A percentile compares a stretch with the other conserved stretches of the same genome.
Evolutionary conservation across 2,797 vertebrate species (phyloP).

Genomic region (Scomberomorus guttatus): DNA sequence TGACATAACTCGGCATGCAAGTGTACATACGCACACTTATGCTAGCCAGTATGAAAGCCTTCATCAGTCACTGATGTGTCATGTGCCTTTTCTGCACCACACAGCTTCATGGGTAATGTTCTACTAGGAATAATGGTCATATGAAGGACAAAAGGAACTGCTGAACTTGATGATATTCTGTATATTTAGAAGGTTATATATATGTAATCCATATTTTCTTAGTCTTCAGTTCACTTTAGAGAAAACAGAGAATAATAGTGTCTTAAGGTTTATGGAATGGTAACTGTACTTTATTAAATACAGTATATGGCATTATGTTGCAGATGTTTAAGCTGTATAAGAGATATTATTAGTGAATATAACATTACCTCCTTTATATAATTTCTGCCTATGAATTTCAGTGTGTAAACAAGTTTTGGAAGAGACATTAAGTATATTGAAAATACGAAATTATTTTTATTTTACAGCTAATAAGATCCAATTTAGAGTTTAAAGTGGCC

Average conservation of each 20-base stretch:
- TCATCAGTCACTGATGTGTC: slow-evolving; percentile 20
- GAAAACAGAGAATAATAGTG: not conserved
- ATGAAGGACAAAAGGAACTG: slow-evolving; percentile 6
- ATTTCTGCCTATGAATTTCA: slow-evolving; percentile 6
- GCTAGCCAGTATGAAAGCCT: not conserved
- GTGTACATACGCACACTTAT: not conserved
- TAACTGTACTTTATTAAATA: too few species aligned
- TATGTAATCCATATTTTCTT: slow-evolving; percentile 11
- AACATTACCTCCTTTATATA: not conserved
- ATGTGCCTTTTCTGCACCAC: slow-evolving; percentile 8
- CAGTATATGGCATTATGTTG: not conserved
- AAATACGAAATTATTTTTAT: not conserved
- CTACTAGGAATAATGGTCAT: not conserved
- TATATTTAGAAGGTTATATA: not conserved
- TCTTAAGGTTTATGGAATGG: not conserved
- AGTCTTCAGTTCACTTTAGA: not conserved
- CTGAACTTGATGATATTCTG: not conserved
- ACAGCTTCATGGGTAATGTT: not conserved
- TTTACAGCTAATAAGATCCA: slow-evolving; percentile 21
- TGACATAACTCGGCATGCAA: slow-evolving; percentile 21
- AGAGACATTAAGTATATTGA: slow-evolving; percentile 4
- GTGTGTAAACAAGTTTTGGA: slow-evolving; percentile 5
- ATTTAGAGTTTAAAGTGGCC: slow-evolving; percentile 31
- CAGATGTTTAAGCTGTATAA: not conserved
- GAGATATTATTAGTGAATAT: slow-evolving; percentile 8